Base-by-base conservation (phyloP, 2,113 vertebrate genomes). In the Sturnus vulgaris region DNA sequence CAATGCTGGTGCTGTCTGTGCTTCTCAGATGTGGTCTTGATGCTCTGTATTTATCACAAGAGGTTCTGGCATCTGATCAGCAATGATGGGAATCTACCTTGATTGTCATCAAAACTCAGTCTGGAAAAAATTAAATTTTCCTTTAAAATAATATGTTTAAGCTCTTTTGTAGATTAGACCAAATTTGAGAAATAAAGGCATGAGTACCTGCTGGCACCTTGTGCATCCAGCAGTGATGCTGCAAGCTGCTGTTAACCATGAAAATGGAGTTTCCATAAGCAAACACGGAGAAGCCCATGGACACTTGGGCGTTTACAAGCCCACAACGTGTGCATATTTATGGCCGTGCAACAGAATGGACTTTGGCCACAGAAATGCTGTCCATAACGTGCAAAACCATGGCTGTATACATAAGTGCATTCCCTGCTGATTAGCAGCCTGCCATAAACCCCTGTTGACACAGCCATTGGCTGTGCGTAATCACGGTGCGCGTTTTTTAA, bases 361-460 rank as follows among this genome's bases (percentile, higher is more conserved):
- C 69, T 68, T 95, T 33, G 69, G 72, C 80, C 3, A 2, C 0
- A 3, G 78, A 81, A 88, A 50, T 53, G 39, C 49, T 93, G 69
- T 72, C 91, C 53, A 7, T 78, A 69, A 90, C 75, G 64, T 83
- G 79, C 61, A 88, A 82, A 83, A 10, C 52, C 81, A 19, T 88
- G 31, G 64, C 52, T 88, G 56, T 63, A 5, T 9, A 31, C 59
- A 47, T 33, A 56, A 86, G 72, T 40, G 2, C 49, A 31, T 68
- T 95, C 82, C 40, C 86, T 73, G 77, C 89, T 94, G 91, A 79
- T 92, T 90, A 93, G 89, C 47, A 91, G 56, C 81, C 88, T 94
- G 86, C 73, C 50, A 35, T 78, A 92, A 93, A 82, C 35, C 72
- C 61, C 75, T 69, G 88, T 61, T 95, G 92, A 90, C 92, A 89